Evolutionary conservation across 2,888 invertebrate species (phyloP).

Genomic region (Hypomecis punctinalis): DNA sequence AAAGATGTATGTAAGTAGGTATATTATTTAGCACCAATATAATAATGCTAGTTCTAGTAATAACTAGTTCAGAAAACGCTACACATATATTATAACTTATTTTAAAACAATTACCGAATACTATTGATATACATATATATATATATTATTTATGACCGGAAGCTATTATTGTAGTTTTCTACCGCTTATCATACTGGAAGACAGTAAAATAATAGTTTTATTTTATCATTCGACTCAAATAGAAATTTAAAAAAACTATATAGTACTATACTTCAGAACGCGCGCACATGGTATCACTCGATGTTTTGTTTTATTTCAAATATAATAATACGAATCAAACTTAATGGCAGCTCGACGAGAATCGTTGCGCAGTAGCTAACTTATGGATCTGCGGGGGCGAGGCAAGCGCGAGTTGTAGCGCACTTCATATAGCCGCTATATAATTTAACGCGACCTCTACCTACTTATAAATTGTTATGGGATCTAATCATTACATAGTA

Average conservation of each 20-base stretch:
- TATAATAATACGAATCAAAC: no score
- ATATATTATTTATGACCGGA: slow-evolving; percentile 46
- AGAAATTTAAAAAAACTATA: slow-evolving; percentile 41
- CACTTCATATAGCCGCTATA: no score
- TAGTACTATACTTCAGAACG: slow-evolving; percentile 39
- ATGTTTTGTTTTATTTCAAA: no score
- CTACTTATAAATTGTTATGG: no score
- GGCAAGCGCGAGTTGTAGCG: no score
- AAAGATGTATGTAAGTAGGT: slow-evolving; percentile 29
- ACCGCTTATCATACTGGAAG: slow-evolving; percentile 77
- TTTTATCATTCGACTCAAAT: slow-evolving; percentile 26
- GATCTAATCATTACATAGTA: no score
- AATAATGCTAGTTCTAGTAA: slow-evolving; percentile 66
- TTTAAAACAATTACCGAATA: slow-evolving; percentile 37
- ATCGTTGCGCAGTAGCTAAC: no score
- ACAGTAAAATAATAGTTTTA: slow-evolving; percentile 67
- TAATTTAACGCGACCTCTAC: no score
- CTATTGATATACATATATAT: slow-evolving; percentile 35
- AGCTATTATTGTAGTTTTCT: slow-evolving; percentile 52
- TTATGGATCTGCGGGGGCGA: no score
- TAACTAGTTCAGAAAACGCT: slow-evolving; percentile 64
- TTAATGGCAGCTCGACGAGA: no score
- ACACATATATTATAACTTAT: slow-evolving; percentile 44
- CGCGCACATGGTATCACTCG: no score
- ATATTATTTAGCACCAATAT: slow-evolving; percentile 71